Base-by-base conservation (phyloP, 2,113 vertebrate genomes). In the Rana temporaria region DNA sequence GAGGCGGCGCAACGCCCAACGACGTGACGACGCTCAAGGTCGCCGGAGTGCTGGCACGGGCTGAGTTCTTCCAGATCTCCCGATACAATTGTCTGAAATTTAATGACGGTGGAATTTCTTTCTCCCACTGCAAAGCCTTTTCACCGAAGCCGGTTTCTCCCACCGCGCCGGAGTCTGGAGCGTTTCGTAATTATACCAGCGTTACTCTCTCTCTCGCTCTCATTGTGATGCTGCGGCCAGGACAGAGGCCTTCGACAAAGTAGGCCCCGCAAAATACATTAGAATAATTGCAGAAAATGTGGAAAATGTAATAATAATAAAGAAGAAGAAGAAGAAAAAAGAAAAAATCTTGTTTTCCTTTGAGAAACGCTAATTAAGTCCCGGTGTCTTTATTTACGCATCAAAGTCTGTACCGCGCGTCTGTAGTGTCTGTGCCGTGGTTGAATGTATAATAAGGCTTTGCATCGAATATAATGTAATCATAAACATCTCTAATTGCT, bases 331-430 rank as follows among this genome's bases (percentile, higher is more conserved):
- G 1, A 30, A 30, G 14, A 1, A 14, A 48, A 1, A 48, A 14
- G 9, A 48, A 38, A 11, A 48, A 60, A 60, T 20, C 76, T 68
- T 22, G 63, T 67, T 11, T 56, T 70, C 32, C 63, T 67, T 15
- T 52, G 1, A 57, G 53, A 42, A 69, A 79, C 14, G 52, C 67
- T 79, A 22, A 79, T 79, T 30, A 65, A 68, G 77, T 79, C 52
- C 20, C 66, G 38, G 67, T 57, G 22, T 24, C 30, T 34, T 62
- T 67, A 57, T 38, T 34, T 22, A 53, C 57, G 30, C n/a, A 68
- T 56, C 52, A 15, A 68, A 30, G 30, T 11, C 52, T n/a, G 8
- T 14, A 53, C 14, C 18, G 70, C 24, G 32, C 53, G 3, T 48
- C 42, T 11, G 8, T 18, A 14, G 4, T 5, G 22, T 20, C 1